Conservation (phyloP, 2,797 vertebrate species). For the Galago senegalensis region DNA sequence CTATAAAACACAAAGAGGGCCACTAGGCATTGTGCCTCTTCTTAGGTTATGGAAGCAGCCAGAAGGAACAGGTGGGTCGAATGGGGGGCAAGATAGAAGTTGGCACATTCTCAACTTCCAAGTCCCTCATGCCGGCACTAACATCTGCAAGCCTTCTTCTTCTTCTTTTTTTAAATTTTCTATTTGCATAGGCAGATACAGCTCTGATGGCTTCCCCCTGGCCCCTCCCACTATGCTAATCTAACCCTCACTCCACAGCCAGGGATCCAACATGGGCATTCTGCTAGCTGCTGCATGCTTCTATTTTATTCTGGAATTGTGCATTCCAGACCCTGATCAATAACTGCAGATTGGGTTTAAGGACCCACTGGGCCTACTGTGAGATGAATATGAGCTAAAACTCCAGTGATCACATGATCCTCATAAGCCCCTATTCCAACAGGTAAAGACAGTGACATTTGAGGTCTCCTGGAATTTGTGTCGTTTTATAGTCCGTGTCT, state of each 20-base stretch:
- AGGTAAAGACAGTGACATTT: background rate
- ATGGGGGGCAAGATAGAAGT: background rate
- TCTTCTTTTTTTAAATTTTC: background rate
- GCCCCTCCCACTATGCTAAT: background rate
- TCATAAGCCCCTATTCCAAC: background rate
- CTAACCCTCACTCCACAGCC: background rate
- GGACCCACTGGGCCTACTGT: background rate
- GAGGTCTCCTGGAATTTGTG: background rate
- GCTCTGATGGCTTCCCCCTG: background rate
- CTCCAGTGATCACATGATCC: background rate
- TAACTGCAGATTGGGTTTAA: background rate
- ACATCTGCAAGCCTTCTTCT: too few relatives aligned
- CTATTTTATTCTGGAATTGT: background rate
- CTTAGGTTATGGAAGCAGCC: background rate
- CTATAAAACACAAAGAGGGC: background rate
- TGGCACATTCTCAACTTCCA: background rate
- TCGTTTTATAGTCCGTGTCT: background rate
- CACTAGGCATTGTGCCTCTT: background rate
- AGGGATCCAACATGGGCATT: background rate
- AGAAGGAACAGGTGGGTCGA: background rate
- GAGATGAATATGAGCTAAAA: background rate
- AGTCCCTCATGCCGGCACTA: background rate
- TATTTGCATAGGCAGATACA: background rate
- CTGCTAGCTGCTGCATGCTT: background rate
- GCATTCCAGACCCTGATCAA: background rate